Evolutionary conservation across 2,888 invertebrate genomes (phyloP).

Genomic region (Pterostichus madidus): DNA sequence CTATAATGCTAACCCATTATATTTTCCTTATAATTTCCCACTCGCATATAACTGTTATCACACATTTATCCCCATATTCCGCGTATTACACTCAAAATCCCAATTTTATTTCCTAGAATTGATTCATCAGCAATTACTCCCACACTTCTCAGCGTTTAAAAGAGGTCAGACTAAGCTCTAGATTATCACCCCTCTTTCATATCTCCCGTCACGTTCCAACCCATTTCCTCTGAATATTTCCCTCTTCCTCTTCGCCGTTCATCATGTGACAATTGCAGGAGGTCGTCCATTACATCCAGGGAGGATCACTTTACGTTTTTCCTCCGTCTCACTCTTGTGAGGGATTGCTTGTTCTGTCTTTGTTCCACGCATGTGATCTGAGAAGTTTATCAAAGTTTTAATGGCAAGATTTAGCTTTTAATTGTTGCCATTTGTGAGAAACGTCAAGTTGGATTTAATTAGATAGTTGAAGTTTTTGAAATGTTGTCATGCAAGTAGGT

Average conservation of each 20-base stretch:
- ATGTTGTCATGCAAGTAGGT: not conserved
- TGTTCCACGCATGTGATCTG: slow-evolving; percentile 43
- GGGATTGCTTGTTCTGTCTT: slow-evolving; percentile 1
- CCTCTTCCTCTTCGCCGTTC: slow-evolving; percentile 16
- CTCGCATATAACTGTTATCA: not conserved
- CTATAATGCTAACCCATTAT: not conserved
- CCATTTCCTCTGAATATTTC: not conserved
- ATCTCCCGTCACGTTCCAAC: not conserved
- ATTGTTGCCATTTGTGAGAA: slow-evolving; percentile 63
- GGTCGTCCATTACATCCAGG: slow-evolving; percentile 54
- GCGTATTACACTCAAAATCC: slow-evolving; percentile 1
- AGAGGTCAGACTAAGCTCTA: slow-evolving; percentile 10
- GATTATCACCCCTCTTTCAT: slow-evolving; percentile 9
- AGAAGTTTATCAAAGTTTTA: slow-evolving; percentile 64
- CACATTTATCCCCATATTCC: not conserved
- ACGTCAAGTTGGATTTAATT: slow-evolving; percentile 60
- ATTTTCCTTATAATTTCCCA: not conserved
- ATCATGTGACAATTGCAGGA: slow-evolving; percentile 62
- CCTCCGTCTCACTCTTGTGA: slow-evolving; percentile 34
- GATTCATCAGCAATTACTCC: slow-evolving; percentile 38
- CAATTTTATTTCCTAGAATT: slow-evolving; percentile 16
- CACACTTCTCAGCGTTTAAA: slow-evolving; percentile 25
- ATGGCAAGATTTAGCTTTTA: slow-evolving; percentile 61
- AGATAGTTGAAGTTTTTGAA: slow-evolving; percentile 55
- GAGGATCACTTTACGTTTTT: slow-evolving; percentile 51